Evolutionary conservation across 2,113 vertebrate genomes (phyloP), one percentile per base, ranked within the genome.

Genomic region (Acrocephalus kingi): DNA sequence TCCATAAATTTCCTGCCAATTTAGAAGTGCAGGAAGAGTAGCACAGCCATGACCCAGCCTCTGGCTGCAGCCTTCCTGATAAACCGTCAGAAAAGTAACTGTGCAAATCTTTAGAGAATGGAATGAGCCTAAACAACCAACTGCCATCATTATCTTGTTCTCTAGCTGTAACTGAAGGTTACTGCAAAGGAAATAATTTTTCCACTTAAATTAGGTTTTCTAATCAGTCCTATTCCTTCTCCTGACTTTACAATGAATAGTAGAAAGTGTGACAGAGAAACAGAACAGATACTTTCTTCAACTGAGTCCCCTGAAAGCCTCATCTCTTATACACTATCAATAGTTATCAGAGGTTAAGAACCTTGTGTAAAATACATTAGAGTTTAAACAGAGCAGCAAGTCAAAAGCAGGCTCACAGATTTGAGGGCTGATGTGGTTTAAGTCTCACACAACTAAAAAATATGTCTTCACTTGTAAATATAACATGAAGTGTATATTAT

Each of bases 1-100:
- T 86, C 52, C 45, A 45, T 41, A 94, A 55, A 73, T 90, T 85
- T 93, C 72, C 76, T 92, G 72, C 27, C 21, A n/a, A 15, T 79
- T 69, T 6, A 88, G 62, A 82, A 96, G 63, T 27, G 73, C 88
- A 84, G 90, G 87, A 97, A 93, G 31, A 22, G 28, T n/a, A 91
- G 78, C 58, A 69, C 7, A 59, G 33, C 82, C 67, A 27, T 69
- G 75, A 93, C 63, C 62, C 20, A 69, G n/a, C 24, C 62, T 54
- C 58, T 76, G 54, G 30, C 52, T 84, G 78, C 56, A 87, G 78
- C 25, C 28, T 72, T 90, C 85, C 74, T 89, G 55, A 91, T 73
- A 89, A 89, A 51, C 43, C 1, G 7, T 33, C 51, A 93, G 55
- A 93, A 91, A 88, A 5, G 12, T 69, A 92, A 90, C n/a, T 16